phyloP scores from a whole-genome alignment of 2,797 vertebrate species.

The Tarsius wallacei region DNA sequence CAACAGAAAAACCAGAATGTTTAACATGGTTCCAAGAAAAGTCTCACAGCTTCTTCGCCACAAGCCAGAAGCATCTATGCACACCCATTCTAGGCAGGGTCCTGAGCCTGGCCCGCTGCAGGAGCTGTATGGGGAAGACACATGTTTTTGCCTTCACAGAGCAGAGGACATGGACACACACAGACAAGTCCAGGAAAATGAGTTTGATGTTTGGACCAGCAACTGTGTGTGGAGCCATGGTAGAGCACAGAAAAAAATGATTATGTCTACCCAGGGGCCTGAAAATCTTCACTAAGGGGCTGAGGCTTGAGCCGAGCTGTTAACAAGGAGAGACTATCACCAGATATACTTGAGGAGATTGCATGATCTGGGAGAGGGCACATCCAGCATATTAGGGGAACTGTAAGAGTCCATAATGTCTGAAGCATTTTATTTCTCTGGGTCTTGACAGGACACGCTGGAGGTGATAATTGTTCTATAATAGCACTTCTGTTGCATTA shows the following conservation, averaged over 20 bases:
- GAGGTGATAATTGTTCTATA: neutral
- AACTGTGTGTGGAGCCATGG: rapidly evolving
- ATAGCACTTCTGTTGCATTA: neutral
- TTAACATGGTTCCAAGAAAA: neutral
- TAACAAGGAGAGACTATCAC: neutral
- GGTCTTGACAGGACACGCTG: neutral
- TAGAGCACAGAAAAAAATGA: rapidly evolving
- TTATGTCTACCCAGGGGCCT: neutral
- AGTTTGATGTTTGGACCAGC: neutral
- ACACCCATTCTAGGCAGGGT: neutral
- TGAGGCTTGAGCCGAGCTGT: neutral
- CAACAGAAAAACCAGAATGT: neutral
- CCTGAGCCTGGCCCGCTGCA: rapidly evolving
- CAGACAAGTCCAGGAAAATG: neutral
- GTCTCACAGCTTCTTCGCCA: rapidly evolving
- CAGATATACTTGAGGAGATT: neutral
- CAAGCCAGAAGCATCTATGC: rapidly evolving
- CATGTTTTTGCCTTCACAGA: neutral
- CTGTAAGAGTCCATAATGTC: rapidly evolving
- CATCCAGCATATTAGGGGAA: rapidly evolving
- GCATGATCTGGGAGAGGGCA: neutral
- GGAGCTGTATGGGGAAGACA: rapidly evolving
- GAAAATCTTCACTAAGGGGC: neutral
- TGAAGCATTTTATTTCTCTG: neutral
- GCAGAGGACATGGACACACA: rapidly evolving